Conservation (phyloP, 2,888 invertebrate species). For the Phragmatobia fuliginosa region DNA sequence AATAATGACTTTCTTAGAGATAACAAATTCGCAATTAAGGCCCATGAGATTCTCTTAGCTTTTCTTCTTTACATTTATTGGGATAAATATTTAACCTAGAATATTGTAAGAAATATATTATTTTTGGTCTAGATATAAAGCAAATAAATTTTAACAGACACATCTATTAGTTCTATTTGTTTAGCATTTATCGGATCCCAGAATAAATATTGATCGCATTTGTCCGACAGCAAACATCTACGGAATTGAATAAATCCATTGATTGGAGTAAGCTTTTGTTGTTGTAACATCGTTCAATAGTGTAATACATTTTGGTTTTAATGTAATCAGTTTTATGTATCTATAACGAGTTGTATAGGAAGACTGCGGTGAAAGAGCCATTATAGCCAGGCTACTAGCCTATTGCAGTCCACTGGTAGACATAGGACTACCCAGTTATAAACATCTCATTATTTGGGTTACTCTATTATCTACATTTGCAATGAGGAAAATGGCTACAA, state of each 20-base stretch:
- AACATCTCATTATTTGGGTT: no score
- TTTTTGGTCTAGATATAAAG: constrained; percentile 9
- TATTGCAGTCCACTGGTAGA: no score
- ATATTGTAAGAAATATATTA: neutral
- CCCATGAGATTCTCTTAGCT: neutral
- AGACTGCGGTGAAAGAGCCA: no score
- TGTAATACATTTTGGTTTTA: neutral
- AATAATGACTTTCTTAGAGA: neutral
- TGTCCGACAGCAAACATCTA: constrained; percentile 11
- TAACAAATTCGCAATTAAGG: neutral
- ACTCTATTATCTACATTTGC: no score
- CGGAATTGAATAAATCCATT: constrained; percentile 9
- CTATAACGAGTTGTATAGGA: no score
- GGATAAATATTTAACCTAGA: neutral
- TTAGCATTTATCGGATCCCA: constrained; percentile 8
- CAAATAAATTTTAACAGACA: constrained; percentile 16
- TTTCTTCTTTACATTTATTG: neutral
- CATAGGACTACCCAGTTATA: no score
- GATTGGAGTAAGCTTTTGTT: constrained; percentile 5
- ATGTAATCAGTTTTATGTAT: neutral
- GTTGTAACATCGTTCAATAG: neutral
- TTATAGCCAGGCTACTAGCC: no score
- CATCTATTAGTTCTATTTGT: constrained; percentile 21
- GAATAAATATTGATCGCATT: constrained; percentile 15
- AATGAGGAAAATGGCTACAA: no score